Conservation (phyloP, 2,888 invertebrate species). For the Andrena dorsata region DNA sequence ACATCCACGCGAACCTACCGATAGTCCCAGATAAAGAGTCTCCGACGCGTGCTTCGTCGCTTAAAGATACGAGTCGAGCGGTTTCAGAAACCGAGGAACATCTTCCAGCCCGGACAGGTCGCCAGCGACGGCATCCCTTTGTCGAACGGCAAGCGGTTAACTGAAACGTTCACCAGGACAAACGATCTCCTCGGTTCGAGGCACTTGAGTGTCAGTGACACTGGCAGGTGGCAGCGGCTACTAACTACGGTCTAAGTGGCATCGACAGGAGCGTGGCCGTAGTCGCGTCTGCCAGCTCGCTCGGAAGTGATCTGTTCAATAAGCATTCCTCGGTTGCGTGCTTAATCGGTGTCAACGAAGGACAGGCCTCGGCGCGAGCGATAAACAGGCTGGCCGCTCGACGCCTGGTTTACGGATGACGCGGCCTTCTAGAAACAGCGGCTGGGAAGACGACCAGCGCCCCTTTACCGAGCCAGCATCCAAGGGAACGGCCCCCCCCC, state of each 20-base stretch:
- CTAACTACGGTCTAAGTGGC: constrained; percentile 36
- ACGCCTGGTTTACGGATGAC: constrained; percentile 33
- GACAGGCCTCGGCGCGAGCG: constrained; percentile 38
- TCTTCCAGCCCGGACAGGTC: neutral
- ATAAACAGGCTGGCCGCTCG: constrained; percentile 32
- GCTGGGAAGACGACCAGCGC: neutral
- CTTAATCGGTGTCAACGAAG: constrained; percentile 69
- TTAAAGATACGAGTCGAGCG: too few species aligned
- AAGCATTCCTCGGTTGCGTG: constrained; percentile 50
- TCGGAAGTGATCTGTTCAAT: constrained; percentile 57
- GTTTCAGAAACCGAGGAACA: neutral
- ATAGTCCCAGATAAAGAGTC: neutral
- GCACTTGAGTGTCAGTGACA: constrained; percentile 27
- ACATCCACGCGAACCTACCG: neutral
- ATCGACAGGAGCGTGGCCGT: constrained; percentile 42
- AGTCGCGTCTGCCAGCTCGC: constrained; percentile 46
- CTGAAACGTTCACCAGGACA: neutral
- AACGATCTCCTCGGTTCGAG: neutral
- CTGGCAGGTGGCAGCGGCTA: constrained; percentile 48
- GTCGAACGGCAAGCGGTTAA: neutral
- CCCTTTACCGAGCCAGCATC: neutral
- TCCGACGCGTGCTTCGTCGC: too few species aligned
- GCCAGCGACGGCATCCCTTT: neutral
- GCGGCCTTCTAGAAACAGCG: constrained; percentile 24
- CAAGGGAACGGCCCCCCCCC: constrained; percentile 2